Evolutionary conservation across 2,113 vertebrate species (phyloP), one percentile per base, ranked within the genome.

Genomic region (Catharus fuscescens): DNA sequence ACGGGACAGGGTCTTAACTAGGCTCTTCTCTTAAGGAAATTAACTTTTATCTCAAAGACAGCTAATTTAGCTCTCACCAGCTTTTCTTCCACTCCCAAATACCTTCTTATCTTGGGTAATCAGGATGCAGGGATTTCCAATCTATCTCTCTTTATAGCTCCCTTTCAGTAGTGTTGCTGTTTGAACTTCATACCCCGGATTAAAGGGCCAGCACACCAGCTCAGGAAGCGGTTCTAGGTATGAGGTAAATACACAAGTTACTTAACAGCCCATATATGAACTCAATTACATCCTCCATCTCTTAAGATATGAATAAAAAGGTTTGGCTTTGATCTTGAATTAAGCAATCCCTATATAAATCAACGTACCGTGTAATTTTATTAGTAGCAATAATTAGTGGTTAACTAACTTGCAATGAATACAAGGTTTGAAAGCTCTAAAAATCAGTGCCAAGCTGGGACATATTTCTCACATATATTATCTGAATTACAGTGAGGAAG

Each of bases 281-380:
- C 86, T 96, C 96, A 93, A 95, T 96, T 95, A 95, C 88, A 94
- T 93, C 96, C 93, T 97, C 96, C 95, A 79, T 91, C 91, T 96
- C 86, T 95, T 82, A 91, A 95, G 88, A 90, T 97, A 93, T 76
- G 88, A 96, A 97, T 96, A 94, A 91, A 96, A 97, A 95, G 80
- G 31, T 82, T 89, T 93, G 84, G 71, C 96, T 98, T 98, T 97
- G 95, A 97, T 97, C 95, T 97, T 59, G 93, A 96, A 92, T 95
- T 87, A 96, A 97, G 84, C 90, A 96, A 95, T 91, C 73, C 65
- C 87, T 92, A 62, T 95, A 92, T 74, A 86, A 97, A 97, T 95
- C 95, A 91, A 66, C 59, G 92, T 93, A 78, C 69, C 40, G 5
- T 62, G 78, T 54, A 86, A 85, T 91, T 97, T 97, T 96, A 95